Percentiles rank a stretch among this genome's conserved stretches.
phyloP scores from a whole-genome alignment of 2,888 invertebrate species.

The Cheilosia scutellata region DNA sequence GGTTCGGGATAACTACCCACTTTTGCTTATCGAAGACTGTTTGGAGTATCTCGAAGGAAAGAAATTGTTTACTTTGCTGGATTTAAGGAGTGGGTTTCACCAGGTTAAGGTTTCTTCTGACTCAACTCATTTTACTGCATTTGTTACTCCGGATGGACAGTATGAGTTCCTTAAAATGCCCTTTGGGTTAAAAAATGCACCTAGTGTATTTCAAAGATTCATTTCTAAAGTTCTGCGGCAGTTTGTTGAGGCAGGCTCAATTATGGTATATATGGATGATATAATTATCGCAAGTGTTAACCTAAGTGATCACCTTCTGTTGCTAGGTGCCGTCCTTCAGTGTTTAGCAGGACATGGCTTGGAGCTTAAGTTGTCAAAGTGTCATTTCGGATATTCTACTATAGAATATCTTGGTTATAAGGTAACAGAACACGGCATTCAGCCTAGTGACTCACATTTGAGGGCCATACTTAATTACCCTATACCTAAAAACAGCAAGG shows the following conservation, averaged over 20 bases:
- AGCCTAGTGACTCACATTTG: conserved; percentile 11
- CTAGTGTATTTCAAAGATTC: neutral
- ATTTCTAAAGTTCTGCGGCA: neutral
- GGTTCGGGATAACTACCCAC: neutral
- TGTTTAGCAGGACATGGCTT: neutral
- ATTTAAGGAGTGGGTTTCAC: conserved; percentile 1
- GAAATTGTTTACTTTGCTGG: neutral
- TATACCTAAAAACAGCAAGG: conserved; percentile 38
- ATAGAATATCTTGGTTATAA: conserved; percentile 58
- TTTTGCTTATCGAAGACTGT: conserved; percentile 16
- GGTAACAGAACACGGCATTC: conserved; percentile 17
- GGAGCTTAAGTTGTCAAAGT: conserved; percentile 11
- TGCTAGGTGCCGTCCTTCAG: neutral
- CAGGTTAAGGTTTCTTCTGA: neutral
- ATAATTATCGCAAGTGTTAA: conserved; percentile 40
- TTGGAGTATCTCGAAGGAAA: neutral
- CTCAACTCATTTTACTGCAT: conserved; percentile 2
- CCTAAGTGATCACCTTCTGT: neutral
- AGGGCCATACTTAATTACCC: conserved; percentile 39
- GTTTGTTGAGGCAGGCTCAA: neutral
- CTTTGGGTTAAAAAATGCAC: neutral
- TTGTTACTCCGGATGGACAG: conserved; percentile 4
- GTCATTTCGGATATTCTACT: conserved; percentile 10
- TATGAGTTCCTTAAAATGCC: conserved; percentile 9
- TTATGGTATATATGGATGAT: conserved; percentile 62